Evolutionary conservation across 2,797 vertebrate species (phyloP).

Genomic region (Fundulus diaphanus): DNA sequence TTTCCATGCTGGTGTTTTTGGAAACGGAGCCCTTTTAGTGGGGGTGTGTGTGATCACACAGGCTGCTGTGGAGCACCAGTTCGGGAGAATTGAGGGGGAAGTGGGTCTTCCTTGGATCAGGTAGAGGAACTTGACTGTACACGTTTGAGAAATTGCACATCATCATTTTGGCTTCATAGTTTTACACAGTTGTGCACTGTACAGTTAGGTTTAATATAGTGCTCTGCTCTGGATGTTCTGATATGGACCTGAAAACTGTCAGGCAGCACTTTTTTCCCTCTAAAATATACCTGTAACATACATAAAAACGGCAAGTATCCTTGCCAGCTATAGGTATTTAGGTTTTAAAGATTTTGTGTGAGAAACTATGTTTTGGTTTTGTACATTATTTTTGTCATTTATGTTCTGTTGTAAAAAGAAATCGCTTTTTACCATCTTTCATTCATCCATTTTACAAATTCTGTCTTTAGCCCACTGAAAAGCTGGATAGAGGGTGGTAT

Average conservation of each 20-base stretch:
- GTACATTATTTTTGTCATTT: neutral
- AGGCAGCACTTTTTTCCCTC: neutral
- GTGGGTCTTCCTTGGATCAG: neutral
- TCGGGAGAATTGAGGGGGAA: neutral
- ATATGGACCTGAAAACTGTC: neutral
- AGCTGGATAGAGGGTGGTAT: neutral
- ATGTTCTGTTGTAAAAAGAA: neutral
- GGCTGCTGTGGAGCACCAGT: neutral
- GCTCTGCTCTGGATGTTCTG: neutral
- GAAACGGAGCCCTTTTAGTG: neutral
- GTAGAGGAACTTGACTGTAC: neutral
- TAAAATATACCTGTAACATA: neutral
- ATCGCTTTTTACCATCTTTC: neutral
- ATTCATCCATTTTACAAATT: neutral
- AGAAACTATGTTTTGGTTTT: neutral
- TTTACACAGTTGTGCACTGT: neutral
- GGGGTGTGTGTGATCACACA: neutral
- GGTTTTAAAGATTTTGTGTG: no score
- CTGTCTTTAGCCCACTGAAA: neutral
- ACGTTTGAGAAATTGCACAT: neutral
- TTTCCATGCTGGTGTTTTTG: neutral
- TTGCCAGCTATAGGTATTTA: no score
- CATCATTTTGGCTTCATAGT: neutral
- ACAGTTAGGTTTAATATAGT: neutral
- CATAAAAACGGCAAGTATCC: neutral